Percentiles rank a stretch among this genome's conserved stretches.
phyloP scores from a whole-genome alignment of 1,140 invertebrate genomes.

The Theocolax elegans region DNA sequence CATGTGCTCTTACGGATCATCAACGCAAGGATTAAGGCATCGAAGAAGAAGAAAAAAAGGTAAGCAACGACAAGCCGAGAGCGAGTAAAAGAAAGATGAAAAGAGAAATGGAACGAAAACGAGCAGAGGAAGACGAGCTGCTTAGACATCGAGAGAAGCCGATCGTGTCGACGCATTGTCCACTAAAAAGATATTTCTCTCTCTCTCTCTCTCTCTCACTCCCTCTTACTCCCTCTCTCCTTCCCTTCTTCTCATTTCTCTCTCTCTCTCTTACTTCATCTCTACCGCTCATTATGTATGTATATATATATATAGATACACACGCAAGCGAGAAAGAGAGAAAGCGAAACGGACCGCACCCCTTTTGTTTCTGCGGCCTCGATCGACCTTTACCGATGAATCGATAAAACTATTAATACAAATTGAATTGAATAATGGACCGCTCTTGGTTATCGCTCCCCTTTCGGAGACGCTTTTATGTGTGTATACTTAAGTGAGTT shows the following conservation, averaged over 20 bases:
- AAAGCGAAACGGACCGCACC: no score
- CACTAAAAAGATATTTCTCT: conserved; percentile 56
- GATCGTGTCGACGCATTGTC: conserved; percentile 45
- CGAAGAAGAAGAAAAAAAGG: not conserved
- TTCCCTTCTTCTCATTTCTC: not conserved
- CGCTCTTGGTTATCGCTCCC: conserved; percentile 8
- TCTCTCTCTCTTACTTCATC: not conserved
- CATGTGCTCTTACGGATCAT: not conserved
- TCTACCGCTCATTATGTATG: no score
- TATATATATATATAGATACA: no score
- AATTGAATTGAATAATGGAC: conserved; percentile 60
- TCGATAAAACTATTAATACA: conserved; percentile 55
- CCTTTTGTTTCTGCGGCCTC: conserved; percentile 52
- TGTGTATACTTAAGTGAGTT: conserved; percentile 16
- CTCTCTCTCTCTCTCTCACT: conserved; percentile 27
- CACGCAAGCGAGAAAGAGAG: no score
- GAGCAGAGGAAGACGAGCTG: conserved; percentile 24
- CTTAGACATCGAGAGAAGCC: conserved; percentile 30
- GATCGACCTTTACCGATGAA: conserved; percentile 51
- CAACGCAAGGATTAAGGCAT: not conserved
- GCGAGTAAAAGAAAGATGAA: not conserved
- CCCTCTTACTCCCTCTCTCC: conserved; percentile 28
- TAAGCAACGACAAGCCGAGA: not conserved
- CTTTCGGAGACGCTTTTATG: conserved; percentile 19
- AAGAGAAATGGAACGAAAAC: conserved; percentile 18